Conservation (phyloP, 2,888 invertebrate genomes). For the Tipula unca region DNA sequence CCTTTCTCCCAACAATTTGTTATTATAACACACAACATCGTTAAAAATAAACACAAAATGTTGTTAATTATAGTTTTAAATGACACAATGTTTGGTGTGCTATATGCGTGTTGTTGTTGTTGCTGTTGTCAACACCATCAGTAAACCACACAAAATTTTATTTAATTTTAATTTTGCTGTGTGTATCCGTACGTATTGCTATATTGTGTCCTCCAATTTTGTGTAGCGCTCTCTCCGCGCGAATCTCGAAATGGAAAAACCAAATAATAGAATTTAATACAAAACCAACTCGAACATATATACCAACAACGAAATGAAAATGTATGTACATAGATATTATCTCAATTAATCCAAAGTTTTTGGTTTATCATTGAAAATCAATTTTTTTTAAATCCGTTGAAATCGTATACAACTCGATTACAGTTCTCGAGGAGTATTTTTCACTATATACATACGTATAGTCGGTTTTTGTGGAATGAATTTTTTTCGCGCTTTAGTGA, state of each 20-base stretch:
- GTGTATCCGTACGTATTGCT: neutral
- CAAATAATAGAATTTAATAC: neutral
- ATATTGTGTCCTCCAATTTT: neutral
- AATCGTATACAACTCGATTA: neutral
- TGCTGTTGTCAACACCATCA: neutral
- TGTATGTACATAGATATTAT: neutral
- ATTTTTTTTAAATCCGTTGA: too few species aligned
- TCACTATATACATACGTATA: neutral
- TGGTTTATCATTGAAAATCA: neutral
- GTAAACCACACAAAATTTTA: neutral
- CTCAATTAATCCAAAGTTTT: neutral
- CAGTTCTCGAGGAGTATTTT: neutral
- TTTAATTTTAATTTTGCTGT: neutral
- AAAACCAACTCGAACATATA: neutral
- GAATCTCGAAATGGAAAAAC: neutral
- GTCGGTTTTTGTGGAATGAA: neutral
- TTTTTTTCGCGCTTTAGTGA: neutral
- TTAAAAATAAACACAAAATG: neutral
- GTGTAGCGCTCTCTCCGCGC: neutral
- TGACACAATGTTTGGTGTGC: neutral
- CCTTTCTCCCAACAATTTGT: neutral
- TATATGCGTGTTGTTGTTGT: too few species aligned
- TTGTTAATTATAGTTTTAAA: conserved; percentile 8
- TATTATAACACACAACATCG: neutral
- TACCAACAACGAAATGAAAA: neutral